Evolutionary conservation across 2,113 vertebrate species (phyloP).

Genomic region (Blennius ocellaris): DNA sequence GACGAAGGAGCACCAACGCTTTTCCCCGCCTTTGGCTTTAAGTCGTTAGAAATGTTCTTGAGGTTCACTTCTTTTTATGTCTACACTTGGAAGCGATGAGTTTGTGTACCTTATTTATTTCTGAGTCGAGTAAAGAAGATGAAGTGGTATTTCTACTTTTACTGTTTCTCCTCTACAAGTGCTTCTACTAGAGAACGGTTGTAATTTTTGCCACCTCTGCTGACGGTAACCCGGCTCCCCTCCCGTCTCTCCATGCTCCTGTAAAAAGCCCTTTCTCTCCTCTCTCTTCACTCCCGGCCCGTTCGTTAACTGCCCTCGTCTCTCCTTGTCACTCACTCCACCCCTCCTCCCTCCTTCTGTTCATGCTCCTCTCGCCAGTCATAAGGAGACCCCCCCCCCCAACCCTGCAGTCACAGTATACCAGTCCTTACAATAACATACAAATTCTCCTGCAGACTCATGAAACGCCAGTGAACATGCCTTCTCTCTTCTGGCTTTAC

Average conservation of each 20-base stretch:
- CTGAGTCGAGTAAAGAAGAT: too few relatives aligned
- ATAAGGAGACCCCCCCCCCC: constrained; percentile 45
- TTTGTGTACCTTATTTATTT: too few relatives aligned
- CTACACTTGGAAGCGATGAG: too few relatives aligned
- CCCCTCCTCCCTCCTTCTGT: constrained; percentile 3
- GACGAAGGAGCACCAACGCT: too few relatives aligned
- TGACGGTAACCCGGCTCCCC: too few relatives aligned
- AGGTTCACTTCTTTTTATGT: too few relatives aligned
- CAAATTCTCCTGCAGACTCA: constrained; percentile 38
- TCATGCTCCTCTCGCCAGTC: constrained; percentile 23
- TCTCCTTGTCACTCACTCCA: constrained; percentile 5
- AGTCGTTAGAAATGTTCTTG: too few relatives aligned
- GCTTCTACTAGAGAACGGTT: too few relatives aligned
- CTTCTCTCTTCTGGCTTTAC: constrained; percentile 33
- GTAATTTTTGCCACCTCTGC: too few relatives aligned
- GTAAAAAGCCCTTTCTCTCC: constrained; percentile 28
- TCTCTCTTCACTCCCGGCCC: not conserved
- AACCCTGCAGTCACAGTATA: constrained; percentile 18
- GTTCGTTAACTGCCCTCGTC: constrained; percentile 3
- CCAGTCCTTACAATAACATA: constrained; percentile 56
- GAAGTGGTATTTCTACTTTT: too few relatives aligned
- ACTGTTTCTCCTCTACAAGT: too few relatives aligned
- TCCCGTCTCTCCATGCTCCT: not conserved
- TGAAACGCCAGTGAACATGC: constrained; percentile 41
- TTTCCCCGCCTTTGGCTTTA: too few relatives aligned